Evolutionary conservation across 1,140 invertebrate genomes (phyloP), one percentile per base, ranked within the genome.

Genomic region (Papilio dardanus): DNA sequence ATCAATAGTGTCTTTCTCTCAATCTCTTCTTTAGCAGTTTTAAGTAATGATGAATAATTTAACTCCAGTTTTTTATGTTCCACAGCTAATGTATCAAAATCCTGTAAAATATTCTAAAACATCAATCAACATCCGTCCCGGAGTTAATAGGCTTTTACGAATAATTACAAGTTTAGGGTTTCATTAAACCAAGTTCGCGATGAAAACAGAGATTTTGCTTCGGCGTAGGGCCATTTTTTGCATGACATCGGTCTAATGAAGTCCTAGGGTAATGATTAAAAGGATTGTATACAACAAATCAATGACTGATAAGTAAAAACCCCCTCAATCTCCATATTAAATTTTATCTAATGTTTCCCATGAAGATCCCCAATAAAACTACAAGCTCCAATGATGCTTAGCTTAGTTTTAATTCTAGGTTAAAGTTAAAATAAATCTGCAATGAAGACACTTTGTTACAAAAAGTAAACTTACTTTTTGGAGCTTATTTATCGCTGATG

Each of bases 51-150:
- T 68, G 90, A 93, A 78, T 91, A 93, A 74, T 92, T 92, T 3
- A 75, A 67, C 77, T 90, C 83, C 62, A 93, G 76, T 69, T 81
- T 88, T 74, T 89, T 90, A 62, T 86, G 88, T 71, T 92, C 90
- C 28, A 62, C 76, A 19, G 81, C 82, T 12, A 93, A 31, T 66
- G 85, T 87, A 65, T 93, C 89, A 80, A 88, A 90, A 79, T 93
- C 91, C 91, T 93, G 91, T 71, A 92, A 93, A 79, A 93, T 89
- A 77, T 85, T 80, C 91, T 92, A 89, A 50, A 91, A 84, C 84
- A 85, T 92, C 89, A 93, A 90, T 91, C 84, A 78, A 83, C 74
- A 91, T 89, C 83, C 81, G 80, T 85, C 84, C 88, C 68, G n/a
- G 35, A 30, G 42, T 68, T 65, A 58, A 6, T 42, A 31, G 8